Percentiles rank a stretch among this genome's conserved stretches.
These are phyloP conservation scores for Notamacropus eugenii DNA, from an alignment of 2,797 vertebrate species.

Conservation along the genomic window DNA sequence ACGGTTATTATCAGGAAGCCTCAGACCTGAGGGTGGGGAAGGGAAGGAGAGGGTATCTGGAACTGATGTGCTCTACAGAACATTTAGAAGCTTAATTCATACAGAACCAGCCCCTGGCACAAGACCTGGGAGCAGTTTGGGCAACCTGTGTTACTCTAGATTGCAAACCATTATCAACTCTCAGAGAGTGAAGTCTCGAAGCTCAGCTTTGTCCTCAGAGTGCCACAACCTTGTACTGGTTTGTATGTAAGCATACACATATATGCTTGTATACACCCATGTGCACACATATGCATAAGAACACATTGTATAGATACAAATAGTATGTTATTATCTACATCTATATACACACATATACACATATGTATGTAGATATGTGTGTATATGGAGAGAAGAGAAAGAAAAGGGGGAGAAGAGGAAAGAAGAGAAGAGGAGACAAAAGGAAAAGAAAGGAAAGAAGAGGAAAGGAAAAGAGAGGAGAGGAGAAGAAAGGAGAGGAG, in stretches of 20 bases:
- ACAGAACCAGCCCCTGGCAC: not conserved
- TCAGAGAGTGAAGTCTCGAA: not conserved
- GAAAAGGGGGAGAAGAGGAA: no score
- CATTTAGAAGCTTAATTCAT: conserved; percentile 48
- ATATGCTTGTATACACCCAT: not conserved
- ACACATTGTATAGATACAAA: not conserved
- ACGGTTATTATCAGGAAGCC: not conserved
- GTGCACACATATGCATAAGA: not conserved
- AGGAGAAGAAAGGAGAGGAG: no score
- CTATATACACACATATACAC: no score
- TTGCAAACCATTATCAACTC: not conserved
- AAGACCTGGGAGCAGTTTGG: not conserved
- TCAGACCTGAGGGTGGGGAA: not conserved
- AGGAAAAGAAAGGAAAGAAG: no score
- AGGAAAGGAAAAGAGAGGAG: no score
- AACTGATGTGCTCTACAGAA: not conserved
- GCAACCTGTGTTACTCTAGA: not conserved
- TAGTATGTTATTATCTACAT: no score
- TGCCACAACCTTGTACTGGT: not conserved
- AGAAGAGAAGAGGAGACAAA: no score
- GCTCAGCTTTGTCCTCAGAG: not conserved
- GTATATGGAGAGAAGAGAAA: not conserved
- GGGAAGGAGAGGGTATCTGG: not conserved
- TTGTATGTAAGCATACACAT: not conserved
- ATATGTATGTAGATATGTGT: not conserved